Evolutionary conservation across 2,888 invertebrate genomes (phyloP).

Genomic region (Drosophila maculinotata): DNA sequence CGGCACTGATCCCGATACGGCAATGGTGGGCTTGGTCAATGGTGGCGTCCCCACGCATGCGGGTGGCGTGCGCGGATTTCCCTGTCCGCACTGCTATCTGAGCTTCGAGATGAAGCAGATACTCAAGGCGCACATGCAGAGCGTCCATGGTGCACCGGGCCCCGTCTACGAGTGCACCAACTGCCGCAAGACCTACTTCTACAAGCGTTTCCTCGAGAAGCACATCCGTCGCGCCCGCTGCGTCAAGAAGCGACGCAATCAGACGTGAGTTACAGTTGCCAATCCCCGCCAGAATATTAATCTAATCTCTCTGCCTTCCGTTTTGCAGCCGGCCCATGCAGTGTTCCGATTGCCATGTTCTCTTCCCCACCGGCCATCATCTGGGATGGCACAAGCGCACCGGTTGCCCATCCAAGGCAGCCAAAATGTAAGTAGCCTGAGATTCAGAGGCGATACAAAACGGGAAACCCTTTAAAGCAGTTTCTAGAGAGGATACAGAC

Average conservation of each 20-base stretch:
- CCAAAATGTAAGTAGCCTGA: constrained; percentile 78
- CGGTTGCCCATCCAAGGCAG: constrained; percentile 84
- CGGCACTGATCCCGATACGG: constrained; percentile 22
- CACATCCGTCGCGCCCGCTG: constrained; percentile 84
- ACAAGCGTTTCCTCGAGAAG: constrained; percentile 84
- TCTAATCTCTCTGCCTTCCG: not conserved
- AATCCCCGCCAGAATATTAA: not conserved
- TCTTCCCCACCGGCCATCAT: constrained; percentile 84
- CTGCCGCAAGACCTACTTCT: constrained; percentile 84
- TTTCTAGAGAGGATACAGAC: no score
- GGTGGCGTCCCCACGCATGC: constrained; percentile 8
- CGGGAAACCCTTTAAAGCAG: no score
- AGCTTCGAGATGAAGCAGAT: constrained; percentile 84
- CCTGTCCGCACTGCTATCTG: constrained; percentile 83
- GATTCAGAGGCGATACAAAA: no score
- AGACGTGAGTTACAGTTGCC: constrained; percentile 76
- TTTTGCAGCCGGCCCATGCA: constrained; percentile 83
- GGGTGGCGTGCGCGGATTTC: constrained; percentile 73
- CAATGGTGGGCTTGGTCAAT: constrained; percentile 28
- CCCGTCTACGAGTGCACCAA: constrained; percentile 84
- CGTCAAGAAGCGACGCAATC: constrained; percentile 84
- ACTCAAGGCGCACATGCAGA: constrained; percentile 84
- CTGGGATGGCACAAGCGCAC: constrained; percentile 85
- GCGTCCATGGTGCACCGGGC: constrained; percentile 82
- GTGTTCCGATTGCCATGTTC: constrained; percentile 83